These are phyloP conservation scores for Chaenocephalus aceratus DNA, from an alignment of 2,113 vertebrate species.

Conservation along the genomic window DNA sequence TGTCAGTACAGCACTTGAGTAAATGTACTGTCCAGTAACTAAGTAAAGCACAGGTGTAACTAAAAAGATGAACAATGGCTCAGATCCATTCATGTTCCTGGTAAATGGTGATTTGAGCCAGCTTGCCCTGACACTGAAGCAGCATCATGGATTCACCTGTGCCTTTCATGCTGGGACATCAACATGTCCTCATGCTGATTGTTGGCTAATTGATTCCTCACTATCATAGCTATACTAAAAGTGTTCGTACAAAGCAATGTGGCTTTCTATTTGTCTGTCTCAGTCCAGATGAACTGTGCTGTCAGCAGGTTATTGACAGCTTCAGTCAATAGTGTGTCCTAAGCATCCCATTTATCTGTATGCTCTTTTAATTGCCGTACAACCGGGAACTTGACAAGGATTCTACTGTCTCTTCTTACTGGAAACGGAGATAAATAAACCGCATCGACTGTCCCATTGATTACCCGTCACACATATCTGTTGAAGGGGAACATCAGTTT, in stretches of 20 bases:
- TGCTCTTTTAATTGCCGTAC: constrained; percentile 56
- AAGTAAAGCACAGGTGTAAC: too few species aligned
- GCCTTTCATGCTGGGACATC: neutral
- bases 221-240: neutral
- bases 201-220: neutral
- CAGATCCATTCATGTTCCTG: too few species aligned
- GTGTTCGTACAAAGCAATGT: neutral
- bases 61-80: too few species aligned
- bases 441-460: constrained; percentile 73
- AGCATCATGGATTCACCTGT: neutral
- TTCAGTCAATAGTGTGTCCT: constrained; percentile 7
- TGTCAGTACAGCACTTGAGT: too few species aligned
- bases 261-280: constrained; percentile 4
- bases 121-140: neutral
- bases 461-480: constrained; percentile 69
- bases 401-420: constrained; percentile 74
- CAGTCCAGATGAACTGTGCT: constrained; percentile 1
- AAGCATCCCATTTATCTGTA: constrained; percentile 56
- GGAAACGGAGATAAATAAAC: constrained; percentile 82
- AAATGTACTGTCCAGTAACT: too few species aligned
- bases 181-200: neutral
- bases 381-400: constrained; percentile 79
- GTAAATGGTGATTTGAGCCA: neutral
- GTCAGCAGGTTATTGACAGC: constrained; percentile 37
- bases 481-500: constrained; percentile 66